phyloP scores from a whole-genome alignment of 2,888 invertebrate genomes.

The Tryphoninae sp. region DNA sequence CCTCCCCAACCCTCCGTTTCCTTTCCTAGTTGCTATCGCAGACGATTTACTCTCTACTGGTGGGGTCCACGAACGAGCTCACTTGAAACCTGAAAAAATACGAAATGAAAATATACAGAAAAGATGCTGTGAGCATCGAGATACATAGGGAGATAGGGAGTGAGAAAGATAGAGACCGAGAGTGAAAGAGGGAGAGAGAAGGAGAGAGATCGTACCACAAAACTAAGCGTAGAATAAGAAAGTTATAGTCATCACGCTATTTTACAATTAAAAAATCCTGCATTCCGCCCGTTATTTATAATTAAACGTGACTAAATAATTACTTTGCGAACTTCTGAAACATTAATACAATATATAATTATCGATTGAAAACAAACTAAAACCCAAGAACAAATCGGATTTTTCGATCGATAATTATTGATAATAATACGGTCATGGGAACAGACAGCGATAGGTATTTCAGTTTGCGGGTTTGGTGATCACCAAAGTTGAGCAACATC shows the following conservation, averaged over 20 bases:
- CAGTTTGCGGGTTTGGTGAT: no score
- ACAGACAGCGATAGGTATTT: no score
- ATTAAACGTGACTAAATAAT: not conserved
- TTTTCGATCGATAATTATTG: not conserved
- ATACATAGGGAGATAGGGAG: conserved; percentile 11
- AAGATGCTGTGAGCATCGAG: conserved; percentile 40
- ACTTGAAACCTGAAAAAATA: conserved; percentile 50
- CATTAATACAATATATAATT: not conserved
- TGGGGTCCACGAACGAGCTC: conserved; percentile 38
- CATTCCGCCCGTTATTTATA: not conserved
- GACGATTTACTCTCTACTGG: conserved; percentile 46
- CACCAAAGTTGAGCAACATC: no score
- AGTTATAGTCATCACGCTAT: conserved; percentile 1
- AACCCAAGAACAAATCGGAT: not conserved
- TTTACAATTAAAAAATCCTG: not conserved
- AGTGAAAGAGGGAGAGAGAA: conserved; percentile 3
- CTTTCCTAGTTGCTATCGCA: conserved; percentile 36
- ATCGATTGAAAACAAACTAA: not conserved
- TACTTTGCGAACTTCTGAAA: not conserved
- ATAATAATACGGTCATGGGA: no score
- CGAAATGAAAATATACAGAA: conserved; percentile 49
- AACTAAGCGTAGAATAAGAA: not conserved
- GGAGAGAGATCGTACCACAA: not conserved
- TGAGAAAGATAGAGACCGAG: conserved; percentile 3
- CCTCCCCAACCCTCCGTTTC: conserved; percentile 9